phyloP scores from a whole-genome alignment of 2,888 invertebrate genomes.

The Hypomecis atomaria region DNA sequence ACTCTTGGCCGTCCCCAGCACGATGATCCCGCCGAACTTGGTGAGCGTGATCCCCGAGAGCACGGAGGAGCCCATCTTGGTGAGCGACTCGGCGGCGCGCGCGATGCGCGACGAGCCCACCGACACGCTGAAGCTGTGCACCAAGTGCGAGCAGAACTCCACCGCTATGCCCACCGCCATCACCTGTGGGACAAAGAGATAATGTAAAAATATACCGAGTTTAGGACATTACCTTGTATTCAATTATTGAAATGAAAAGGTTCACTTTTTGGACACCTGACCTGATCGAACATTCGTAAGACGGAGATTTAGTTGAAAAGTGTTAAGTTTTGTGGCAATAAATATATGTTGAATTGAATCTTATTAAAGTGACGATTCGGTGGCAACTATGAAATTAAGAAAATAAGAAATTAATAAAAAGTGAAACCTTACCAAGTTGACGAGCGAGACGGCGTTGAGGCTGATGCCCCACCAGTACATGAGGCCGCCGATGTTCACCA shows the following conservation, averaged over 20 bases:
- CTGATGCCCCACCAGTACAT: slow-evolving; percentile 99
- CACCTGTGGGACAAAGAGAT: slow-evolving; percentile 79
- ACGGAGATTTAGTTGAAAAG: no score
- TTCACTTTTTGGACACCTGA: no score
- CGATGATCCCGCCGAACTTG: slow-evolving; percentile 98
- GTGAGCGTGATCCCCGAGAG: slow-evolving; percentile 99
- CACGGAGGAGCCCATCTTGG: slow-evolving; percentile 97
- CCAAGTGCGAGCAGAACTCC: slow-evolving; percentile 99
- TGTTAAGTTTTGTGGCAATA: no score
- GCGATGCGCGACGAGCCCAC: slow-evolving; percentile 88
- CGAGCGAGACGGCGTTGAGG: slow-evolving; percentile 98
- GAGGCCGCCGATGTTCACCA: slow-evolving; percentile 95
- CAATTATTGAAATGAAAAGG: no score
- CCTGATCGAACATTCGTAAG: no score
- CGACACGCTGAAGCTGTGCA: slow-evolving; percentile 94
- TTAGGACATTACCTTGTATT: no score
- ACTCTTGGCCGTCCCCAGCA: slow-evolving; percentile 98
- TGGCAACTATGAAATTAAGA: no score
- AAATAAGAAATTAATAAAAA: no score
- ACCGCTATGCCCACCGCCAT: slow-evolving; percentile 99
- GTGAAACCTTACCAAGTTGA: slow-evolving; percentile 91
- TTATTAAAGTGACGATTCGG: no score
- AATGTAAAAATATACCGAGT: no score
- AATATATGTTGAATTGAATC: no score
- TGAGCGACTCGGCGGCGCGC: slow-evolving; percentile 92